Evolutionary conservation across 2,888 invertebrate genomes (phyloP).

Genomic region (Mesodorylaimus sp.): DNA sequence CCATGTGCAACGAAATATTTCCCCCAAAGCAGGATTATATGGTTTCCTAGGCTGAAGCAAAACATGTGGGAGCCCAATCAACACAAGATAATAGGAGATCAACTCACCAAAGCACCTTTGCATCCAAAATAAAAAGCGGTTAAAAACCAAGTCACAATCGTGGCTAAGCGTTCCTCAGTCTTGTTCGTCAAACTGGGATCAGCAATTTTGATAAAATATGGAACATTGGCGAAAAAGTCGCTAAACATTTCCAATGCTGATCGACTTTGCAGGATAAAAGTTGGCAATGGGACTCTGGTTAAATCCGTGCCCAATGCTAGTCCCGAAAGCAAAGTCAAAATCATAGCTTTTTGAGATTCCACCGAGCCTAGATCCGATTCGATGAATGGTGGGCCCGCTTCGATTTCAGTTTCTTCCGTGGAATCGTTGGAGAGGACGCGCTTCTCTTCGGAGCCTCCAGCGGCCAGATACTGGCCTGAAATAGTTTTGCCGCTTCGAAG

Average conservation of each 20-base stretch:
- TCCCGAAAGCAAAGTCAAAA: conserved; percentile 36
- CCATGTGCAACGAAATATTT: conserved; percentile 40
- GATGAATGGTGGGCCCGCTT: conserved; percentile 7
- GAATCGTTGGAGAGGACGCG: no score
- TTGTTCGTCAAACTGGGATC: conserved; percentile 5
- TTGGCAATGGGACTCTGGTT: conserved; percentile 36
- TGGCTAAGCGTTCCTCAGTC: conserved; percentile 33
- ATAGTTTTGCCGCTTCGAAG: no score
- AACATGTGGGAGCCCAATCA: no score
- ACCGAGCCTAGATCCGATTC: conserved; percentile 31
- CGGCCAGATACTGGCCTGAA: no score
- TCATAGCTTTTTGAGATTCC: conserved; percentile 34
- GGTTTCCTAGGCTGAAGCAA: conserved; percentile 42
- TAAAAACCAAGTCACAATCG: conserved; percentile 35
- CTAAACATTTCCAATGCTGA: conserved; percentile 39
- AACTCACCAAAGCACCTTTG: conserved; percentile 23
- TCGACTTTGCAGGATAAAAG: conserved; percentile 36
- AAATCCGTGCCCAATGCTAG: conserved; percentile 40
- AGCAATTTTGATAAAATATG: conserved; percentile 32
- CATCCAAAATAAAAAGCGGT: conserved; percentile 3
- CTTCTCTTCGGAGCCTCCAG: no score
- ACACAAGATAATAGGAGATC: no score
- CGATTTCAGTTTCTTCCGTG: neutral
- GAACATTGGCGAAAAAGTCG: conserved; percentile 37
- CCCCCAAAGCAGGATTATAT: conserved; percentile 41